Base-by-base conservation (phyloP, 2,797 vertebrate species). In the Characodon lateralis region DNA sequence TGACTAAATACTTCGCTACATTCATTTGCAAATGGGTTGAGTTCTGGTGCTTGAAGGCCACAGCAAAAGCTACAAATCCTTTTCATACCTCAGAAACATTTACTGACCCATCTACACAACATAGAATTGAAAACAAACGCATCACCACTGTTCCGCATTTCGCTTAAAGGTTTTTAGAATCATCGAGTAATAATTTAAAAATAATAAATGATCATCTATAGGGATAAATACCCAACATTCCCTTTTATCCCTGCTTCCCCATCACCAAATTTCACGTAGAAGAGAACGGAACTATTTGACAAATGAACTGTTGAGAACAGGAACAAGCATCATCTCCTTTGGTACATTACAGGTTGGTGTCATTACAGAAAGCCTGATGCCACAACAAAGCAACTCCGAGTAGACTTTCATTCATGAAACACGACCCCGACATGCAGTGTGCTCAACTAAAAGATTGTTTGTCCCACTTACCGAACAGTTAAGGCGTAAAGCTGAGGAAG, bases 401-500 rank as follows among this genome's bases (percentile, higher is more conserved):
- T n/a, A 35, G 16, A 61, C 16, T 59, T 24, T 48, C 10, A 73
- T 63, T 48, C 51, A 76, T 35, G 41, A 55, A 13, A 71, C 43
- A 50, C 20, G 20, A 24, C 74, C 41, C 82, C 83, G 13, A 53
- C 35, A 18, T 24, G 3, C 65, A 69, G 14, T 5, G 1, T 71
- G 50, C 26, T 22, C 2, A 41, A 12, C 20, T 5, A 55, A 24
- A 73, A 69, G 75, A 18, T 2, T 12, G 10, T 58, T 31, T 53
- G 75, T 16, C 3, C 6, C 2, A 51, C 79, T 85, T 71, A 92
- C 92, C 92, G 83, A 82, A 2, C 41, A 73, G 43, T n/a, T 56
- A 35, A 31, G 7, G n/a, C 71, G 51, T 1, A 56, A 58, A 28
- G 7, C 26, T 43, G 83, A 69, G 5, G 65, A 2, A 68, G 43